Conservation (phyloP, 2,888 invertebrate species). For the Epiblema foenella region DNA sequence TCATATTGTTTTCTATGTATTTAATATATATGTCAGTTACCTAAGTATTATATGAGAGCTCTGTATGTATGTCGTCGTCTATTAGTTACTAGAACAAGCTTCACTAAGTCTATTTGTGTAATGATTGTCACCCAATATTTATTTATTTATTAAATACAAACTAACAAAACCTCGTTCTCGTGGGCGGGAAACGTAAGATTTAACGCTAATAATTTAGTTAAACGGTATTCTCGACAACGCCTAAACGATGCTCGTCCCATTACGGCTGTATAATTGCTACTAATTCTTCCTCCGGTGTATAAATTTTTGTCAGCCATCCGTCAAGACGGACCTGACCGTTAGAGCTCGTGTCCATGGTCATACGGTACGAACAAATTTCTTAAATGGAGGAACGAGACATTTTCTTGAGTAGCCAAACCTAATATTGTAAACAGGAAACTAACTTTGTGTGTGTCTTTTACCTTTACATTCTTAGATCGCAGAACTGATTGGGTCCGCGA, state of each 20-base stretch:
- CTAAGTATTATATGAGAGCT: too few relatives aligned
- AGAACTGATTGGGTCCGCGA: too few relatives aligned
- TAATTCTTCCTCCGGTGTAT: constrained; percentile 59
- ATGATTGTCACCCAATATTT: too few relatives aligned
- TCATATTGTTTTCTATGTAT: too few relatives aligned
- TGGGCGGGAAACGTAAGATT: constrained; percentile 13
- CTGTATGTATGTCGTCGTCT: too few relatives aligned
- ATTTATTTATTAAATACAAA: background rate
- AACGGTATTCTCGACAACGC: constrained; percentile 19
- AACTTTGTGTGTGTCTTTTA: too few relatives aligned
- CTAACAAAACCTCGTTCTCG: background rate
- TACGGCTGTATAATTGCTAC: constrained; percentile 51
- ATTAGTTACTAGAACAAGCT: too few relatives aligned
- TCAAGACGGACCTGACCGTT: constrained; percentile 71
- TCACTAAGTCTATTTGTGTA: too few relatives aligned
- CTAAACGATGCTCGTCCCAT: constrained; percentile 46
- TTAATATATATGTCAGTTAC: too few relatives aligned
- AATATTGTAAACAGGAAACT: background rate
- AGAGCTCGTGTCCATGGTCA: constrained; percentile 56
- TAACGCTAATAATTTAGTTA: constrained; percentile 21
- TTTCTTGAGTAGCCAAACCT: background rate
- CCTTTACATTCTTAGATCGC: too few relatives aligned
- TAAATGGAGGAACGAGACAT: too few relatives aligned
- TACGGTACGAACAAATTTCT: background rate
- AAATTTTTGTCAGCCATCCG: constrained; percentile 76